phyloP scores from a whole-genome alignment of 1,140 invertebrate species.

The Euura lappo region DNA sequence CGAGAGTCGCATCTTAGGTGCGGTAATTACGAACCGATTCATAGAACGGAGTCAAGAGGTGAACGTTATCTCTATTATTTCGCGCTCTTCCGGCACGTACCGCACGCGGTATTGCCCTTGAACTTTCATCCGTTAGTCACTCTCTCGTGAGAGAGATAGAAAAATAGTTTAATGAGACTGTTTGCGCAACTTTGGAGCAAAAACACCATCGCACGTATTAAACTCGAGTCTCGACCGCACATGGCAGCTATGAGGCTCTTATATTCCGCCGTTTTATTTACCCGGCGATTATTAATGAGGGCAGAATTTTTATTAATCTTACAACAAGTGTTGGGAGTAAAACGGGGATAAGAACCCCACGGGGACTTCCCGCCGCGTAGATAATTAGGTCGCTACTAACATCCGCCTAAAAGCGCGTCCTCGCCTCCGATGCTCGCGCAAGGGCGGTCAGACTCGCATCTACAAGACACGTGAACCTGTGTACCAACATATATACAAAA shows the following conservation, averaged over 20 bases:
- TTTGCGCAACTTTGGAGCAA: not conserved
- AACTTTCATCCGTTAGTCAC: not conserved
- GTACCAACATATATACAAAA: slow-evolving; percentile 15
- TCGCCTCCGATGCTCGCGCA: slow-evolving; percentile 35
- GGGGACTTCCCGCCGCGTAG: slow-evolving; percentile 46
- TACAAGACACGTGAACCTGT: slow-evolving; percentile 8
- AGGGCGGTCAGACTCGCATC: not conserved
- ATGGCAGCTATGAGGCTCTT: too few species aligned
- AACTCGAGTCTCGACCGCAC: too few species aligned
- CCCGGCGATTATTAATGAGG: too few species aligned
- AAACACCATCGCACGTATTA: not conserved
- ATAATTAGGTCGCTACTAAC: slow-evolving; percentile 58
- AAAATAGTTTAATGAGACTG: not conserved
- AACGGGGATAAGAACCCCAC: not conserved
- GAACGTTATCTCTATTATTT: not conserved
- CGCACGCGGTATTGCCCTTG: not conserved
- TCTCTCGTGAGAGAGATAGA: not conserved
- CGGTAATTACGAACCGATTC: not conserved
- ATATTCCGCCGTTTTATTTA: too few species aligned
- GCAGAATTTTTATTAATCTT: too few species aligned
- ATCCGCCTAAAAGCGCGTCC: slow-evolving; percentile 43
- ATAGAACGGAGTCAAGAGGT: not conserved
- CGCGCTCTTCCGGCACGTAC: not conserved
- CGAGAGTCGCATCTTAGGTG: not conserved
- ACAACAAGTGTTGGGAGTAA: too few species aligned